Conservation (phyloP, 2,113 vertebrate genomes). For the Malurus elegans region DNA sequence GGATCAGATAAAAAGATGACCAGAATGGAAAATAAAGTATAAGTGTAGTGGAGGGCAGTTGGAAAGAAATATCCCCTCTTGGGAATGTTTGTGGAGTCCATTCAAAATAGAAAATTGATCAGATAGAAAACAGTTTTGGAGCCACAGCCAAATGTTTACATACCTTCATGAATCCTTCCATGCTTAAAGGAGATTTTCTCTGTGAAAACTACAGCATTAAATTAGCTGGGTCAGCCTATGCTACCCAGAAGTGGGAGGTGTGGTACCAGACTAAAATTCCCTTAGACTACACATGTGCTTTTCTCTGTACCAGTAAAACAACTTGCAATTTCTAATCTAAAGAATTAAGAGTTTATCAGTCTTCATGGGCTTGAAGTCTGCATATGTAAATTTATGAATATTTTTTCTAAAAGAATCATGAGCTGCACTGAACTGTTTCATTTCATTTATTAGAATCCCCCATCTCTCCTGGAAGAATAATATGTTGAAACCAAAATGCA, state of each 20-base stretch:
- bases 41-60: not conserved
- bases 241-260: not conserved
- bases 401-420: not conserved
- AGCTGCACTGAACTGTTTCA: not conserved
- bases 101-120: accelerated
- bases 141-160: not conserved
- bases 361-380: not conserved
- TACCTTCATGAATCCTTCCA: not conserved
- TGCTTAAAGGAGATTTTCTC: not conserved
- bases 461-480: not conserved
- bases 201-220: not conserved
- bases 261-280: not conserved
- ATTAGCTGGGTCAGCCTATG: not conserved
- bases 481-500: not conserved
- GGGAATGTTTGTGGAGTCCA: not conserved
- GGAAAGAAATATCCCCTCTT: not conserved
- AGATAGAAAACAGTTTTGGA: not conserved
- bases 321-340: not conserved
- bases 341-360: not conserved
- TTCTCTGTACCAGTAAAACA: not conserved
- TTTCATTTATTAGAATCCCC: not conserved
- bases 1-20: not conserved
- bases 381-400: not conserved
- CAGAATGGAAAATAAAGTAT: not conserved
- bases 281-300: not conserved